A percentile compares a stretch with the other conserved stretches of the same genome.
These are phyloP conservation scores for Vanessa atalanta DNA, from an alignment of 1,140 invertebrate species.

Conservation along the genomic window DNA sequence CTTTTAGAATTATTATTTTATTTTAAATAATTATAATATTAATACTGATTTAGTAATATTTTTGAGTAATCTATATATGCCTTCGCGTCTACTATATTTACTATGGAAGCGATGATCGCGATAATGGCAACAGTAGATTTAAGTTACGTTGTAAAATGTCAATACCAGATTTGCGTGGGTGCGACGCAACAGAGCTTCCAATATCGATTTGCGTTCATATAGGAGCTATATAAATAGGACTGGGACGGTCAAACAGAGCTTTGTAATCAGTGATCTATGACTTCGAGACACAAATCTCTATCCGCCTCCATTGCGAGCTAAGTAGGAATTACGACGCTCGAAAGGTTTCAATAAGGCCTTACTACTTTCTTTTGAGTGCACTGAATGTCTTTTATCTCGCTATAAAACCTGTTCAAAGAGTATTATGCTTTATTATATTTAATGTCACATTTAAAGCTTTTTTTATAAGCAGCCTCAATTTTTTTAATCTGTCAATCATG, in stretches of 20 bases:
- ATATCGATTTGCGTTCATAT: slow-evolving; percentile 46
- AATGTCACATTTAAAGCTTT: neutral
- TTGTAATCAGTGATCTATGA: slow-evolving; percentile 51
- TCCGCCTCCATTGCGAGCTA: slow-evolving; percentile 9
- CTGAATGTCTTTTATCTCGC: neutral
- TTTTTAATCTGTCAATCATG: no score
- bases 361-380: neutral
- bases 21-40: no score
- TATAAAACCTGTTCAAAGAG: neutral
- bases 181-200: slow-evolving; percentile 28
- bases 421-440: neutral
- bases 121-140: neutral
- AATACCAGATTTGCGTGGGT: slow-evolving; percentile 20
- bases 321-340: slow-evolving; percentile 30
- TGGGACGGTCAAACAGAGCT: slow-evolving; percentile 45
- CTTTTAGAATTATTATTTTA: no score
- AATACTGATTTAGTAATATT: no score
- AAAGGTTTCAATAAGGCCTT: slow-evolving; percentile 12
- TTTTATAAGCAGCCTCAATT: no score
- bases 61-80: neutral
- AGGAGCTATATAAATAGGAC: slow-evolving; percentile 54
- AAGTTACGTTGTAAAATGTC: slow-evolving; percentile 14
- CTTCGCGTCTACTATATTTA: neutral
- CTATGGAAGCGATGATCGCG: neutral
- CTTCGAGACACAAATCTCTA: slow-evolving; percentile 41